Evolutionary conservation across 2,113 vertebrate genomes (phyloP), one percentile per base, ranked within the genome.

Genomic region (Oryzias woworae): DNA sequence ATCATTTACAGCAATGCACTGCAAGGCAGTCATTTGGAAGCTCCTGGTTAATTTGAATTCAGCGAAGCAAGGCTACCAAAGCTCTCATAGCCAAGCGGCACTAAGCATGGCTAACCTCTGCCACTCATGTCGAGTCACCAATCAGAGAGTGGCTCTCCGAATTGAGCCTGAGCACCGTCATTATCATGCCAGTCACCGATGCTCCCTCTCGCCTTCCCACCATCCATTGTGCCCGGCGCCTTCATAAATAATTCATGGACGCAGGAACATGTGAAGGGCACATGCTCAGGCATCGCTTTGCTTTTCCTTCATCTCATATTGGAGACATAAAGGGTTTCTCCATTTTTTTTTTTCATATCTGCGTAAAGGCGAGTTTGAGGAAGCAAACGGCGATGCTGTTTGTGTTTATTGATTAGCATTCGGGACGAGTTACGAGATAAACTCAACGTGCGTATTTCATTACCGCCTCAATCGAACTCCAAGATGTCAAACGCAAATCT

Each of bases 181-280:
- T 82, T 82, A 79, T 61, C 16, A 70, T 74, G 69, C 73, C 84
- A 83, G 74, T 59, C 82, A 61, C 63, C 20, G 60, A 62, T 36
- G 58, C 73, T 72, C 59, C 36, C 71, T 78, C 64, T 79, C 69
- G 48, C 63, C 64, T 48, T 66, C 24, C 60, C 31, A 64, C 73
- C 81, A 66, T 71, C 73, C 67, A 71, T 58, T 45, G 70, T 69
- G 73, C 78, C 72, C 66, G 22, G 64, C 67, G 24, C 60, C 70
- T 57, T 71, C n/a, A 85, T 89, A 65, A 80, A 88, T 88, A 70
- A 87, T 85, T 82, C 73, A 87, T 83, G 46, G 15, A 2, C 66
- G 54, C 6, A 59, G 62, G 56, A 84, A 81, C 80, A 75, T 68
- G 71, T 76, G 76, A 86, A 79, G 75, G 69, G 74, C 76, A 73